Evolutionary conservation across 1,140 invertebrate genomes (phyloP).

Genomic region (Leptinotarsa defecta): DNA sequence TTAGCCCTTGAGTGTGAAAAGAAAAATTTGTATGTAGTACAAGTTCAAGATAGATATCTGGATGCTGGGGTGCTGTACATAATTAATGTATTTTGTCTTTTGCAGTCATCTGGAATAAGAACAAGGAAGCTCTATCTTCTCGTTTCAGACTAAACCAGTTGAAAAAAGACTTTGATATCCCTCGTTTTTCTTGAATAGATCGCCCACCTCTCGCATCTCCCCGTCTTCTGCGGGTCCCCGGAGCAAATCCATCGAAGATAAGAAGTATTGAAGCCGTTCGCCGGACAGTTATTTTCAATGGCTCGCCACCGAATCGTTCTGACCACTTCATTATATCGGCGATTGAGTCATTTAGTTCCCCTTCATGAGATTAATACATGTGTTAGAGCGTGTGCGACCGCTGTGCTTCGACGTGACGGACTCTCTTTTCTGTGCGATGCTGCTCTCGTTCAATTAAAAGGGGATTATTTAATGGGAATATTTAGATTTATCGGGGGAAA

Average conservation of each 20-base stretch:
- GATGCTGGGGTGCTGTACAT: no score
- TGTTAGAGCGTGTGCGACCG: constrained; percentile 29
- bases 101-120: background rate
- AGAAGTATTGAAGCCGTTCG: constrained; percentile 45
- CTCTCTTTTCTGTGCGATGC: constrained; percentile 6
- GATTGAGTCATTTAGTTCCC: constrained; percentile 53
- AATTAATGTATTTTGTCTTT: no score
- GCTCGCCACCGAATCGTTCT: constrained; percentile 43
- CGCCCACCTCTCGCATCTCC: no score
- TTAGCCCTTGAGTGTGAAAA: no score
- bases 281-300: constrained; percentile 38
- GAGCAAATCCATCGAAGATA: constrained; percentile 26
- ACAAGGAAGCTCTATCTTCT: background rate
- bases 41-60: background rate
- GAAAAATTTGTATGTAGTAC: background rate
- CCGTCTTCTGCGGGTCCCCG: background rate
- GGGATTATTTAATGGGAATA: constrained; percentile 32
- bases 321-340: constrained; percentile 52
- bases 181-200: no score
- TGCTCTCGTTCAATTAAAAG: constrained; percentile 15
- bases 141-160: background rate
- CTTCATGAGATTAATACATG: constrained; percentile 51
- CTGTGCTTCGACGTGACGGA: background rate
- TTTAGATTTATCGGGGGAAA: constrained; percentile 38
- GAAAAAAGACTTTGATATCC: no score